Base-by-base conservation (phyloP, 2,113 vertebrate species). In the Tonatia bakeri region DNA sequence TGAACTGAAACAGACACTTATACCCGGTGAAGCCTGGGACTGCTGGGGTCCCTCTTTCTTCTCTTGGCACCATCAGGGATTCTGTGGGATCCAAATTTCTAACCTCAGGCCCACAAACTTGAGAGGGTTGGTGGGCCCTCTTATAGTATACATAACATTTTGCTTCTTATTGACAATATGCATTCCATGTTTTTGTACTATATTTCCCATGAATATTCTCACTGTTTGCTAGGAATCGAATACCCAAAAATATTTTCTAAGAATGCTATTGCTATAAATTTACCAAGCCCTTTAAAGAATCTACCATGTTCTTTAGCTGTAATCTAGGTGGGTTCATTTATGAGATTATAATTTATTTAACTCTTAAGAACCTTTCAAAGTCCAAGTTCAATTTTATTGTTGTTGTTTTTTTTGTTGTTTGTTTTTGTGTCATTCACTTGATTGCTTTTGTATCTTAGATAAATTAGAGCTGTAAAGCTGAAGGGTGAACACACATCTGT, bases 401-500 rank as follows among this genome's bases (percentile, higher is more conserved):
- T 69, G n/a, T 36, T 69, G 8, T 14, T 75, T 45, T 75, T 45
- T 5, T 67, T 33, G 59, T 82, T 73, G 70, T 65, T 82, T 73
- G 70, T 93, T 54, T 93, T 90, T 82, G 61, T 79, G 1, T 82
- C 43, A 86, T 36, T 73, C 52, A 72, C 36, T 81, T 80, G 50
- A 61, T 84, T 94, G 10, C 52, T 22, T 91, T 91, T 87, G 20
- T 52, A 59, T 69, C 45, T 85, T 81, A 77, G 59, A 43, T 93
- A 77, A 87, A 93, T 82, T 76, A 47, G 36, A 45, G 28, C 89
- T 93, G 28, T 67, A 77, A 26, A 76, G 7, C 88, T 75, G 52
- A 88, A 88, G 73, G 87, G 40, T 61, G 83, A 90, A 72, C 64
- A 85, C 36, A 97, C 43, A 69, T 95, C 72, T 73, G 36, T 77